Evolutionary conservation across 2,113 vertebrate species (phyloP), one percentile per base, ranked within the genome.

Genomic region (Mugil cephalus): DNA sequence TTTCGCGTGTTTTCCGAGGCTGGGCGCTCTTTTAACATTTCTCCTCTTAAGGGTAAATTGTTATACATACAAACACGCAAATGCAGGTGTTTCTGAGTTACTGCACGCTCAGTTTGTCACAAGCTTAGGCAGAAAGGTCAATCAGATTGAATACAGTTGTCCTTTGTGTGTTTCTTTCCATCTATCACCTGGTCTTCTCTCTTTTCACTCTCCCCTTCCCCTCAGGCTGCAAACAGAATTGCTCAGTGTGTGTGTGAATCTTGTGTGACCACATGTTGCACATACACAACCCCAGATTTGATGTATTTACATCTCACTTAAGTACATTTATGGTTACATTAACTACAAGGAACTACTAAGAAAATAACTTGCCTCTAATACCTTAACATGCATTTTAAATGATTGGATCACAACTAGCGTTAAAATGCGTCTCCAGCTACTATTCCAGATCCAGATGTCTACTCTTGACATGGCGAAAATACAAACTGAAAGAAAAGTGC

Each of bases 151-250:
- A 80, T 54, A 79, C 83, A 85, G 76, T 86, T 85, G 38, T 84
- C 65, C 87, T 88, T 87, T 88, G 82, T 83, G 47, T 70, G 62
- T 51, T 52, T 84, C 39, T 80, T 85, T 83, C 83, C 75, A 78
- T 79, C 60, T 69, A 62, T 86, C 10, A n/a, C 66, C 47, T 70
- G 18, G 69, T 79, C 68, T 48, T 76, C 76, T 86, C 68, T 47
- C 10, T 60, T 86, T 76, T 82, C 50, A 15, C 55, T 69, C 67
- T 53, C 46, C 15, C 46, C 30, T 35, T 67, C 48, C 39, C 68
- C 76, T 62, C 18, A 66, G 36, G 46, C 55, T 74, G 55, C 71
- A 69, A 79, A 68, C 72, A 80, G 56, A 63, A 76, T 86, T 81
- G 76, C 70, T 65, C 40, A 10, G 40, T 39, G 50, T 64, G 67